Evolutionary conservation across 2,888 invertebrate genomes (phyloP), one percentile per base, ranked within the genome.

Genomic region (Acanthosoma haemorrhoidale): DNA sequence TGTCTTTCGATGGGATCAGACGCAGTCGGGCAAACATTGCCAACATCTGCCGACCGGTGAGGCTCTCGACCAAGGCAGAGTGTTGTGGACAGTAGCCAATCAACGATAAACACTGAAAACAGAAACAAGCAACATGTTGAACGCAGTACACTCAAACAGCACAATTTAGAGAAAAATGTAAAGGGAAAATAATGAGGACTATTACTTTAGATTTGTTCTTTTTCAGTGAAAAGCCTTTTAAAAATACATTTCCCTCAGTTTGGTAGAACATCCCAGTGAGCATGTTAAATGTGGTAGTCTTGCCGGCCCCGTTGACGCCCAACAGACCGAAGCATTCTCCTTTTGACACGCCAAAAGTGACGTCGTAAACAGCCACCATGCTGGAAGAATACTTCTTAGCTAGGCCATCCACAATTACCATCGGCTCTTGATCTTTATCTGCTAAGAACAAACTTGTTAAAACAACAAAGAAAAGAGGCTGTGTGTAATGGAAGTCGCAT

Each of bases 21-120:
- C 92, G 84, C 60, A 95, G 80, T 13, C 86, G 81, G 1, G 90
- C 90, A 80, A 91, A 87, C 71, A 91, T 82, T 57, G 79, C 80
- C 59, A 96, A 80, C 77, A 90, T 89, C 78, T 94, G 88, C 70
- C 84, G 80, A 0, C 91, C 89, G 6, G 92, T 91, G 78, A 92
- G 84, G 76, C 88, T 88, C 68, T 84, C 85, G 76, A 94, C 89
- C 58, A 94, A 80, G 0, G 92, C 92, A 80, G 90, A 88, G 79
- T 88, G 88, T 82, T 96, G 96, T 0, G 96, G 95, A 79, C 96
- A 96, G 80, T 96, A 96, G 29, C 94, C 93, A 77, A 94, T 85
- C 72, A 85, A 82, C 67, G 84, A 83, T 63, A 90, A 82, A 77
- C 90, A 92, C 87, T 51, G 29, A 1, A 51, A 51, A 13, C 6